Percentiles rank a stretch among this genome's conserved stretches.
Conservation (phyloP, 2,113 vertebrate species). For the Dolichotis patagonum region DNA sequence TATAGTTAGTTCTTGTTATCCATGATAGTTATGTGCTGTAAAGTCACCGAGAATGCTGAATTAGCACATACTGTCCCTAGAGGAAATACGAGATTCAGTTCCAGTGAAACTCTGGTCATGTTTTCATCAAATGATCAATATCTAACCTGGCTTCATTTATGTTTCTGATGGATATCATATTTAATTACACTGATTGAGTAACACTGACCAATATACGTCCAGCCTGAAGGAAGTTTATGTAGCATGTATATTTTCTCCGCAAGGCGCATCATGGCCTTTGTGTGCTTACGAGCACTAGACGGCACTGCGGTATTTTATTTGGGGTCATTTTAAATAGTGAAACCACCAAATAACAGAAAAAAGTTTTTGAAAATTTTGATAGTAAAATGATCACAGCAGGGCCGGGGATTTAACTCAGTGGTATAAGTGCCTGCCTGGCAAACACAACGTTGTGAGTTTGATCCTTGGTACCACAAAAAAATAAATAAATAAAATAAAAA, state of each 20-base stretch:
- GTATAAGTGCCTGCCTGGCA: too few relatives aligned
- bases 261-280: neutral
- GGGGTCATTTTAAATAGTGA: neutral
- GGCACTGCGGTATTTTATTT: neutral
- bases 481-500: neutral
- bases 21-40: neutral
- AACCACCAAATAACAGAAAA: neutral
- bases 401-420: too few relatives aligned
- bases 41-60: neutral
- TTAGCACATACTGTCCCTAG: neutral
- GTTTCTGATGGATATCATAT: neutral
- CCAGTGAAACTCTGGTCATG: neutral
- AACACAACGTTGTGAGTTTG: too few relatives aligned
- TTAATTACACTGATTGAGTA: neutral
- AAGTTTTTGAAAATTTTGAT: neutral
- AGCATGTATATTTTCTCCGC: neutral
- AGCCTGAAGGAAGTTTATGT: neutral
- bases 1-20: neutral
- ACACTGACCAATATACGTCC: neutral
- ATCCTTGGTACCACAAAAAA: too few relatives aligned
- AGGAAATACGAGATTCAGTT: neutral
- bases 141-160: neutral
- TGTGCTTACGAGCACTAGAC: neutral
- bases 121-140: neutral
- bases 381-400: neutral